Conservation (phyloP, 2,888 invertebrate species). For the Drosophila birchii region DNA sequence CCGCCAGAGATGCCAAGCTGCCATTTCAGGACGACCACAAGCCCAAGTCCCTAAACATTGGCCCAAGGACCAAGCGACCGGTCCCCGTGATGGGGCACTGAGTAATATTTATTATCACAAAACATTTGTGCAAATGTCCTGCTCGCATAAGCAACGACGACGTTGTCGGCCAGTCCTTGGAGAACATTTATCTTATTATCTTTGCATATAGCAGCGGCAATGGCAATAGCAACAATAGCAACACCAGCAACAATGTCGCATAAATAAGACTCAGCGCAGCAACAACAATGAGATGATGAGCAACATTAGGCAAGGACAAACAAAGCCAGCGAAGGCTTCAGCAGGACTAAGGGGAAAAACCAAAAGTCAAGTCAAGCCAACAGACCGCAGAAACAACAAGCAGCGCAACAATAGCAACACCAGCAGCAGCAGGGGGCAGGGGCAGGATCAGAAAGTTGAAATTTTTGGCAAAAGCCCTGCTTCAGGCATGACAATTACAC, state of each 20-base stretch:
- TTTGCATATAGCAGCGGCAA: conserved; percentile 68
- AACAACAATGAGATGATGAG: conserved; percentile 72
- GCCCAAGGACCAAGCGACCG: conserved; percentile 25
- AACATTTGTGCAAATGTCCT: conserved; percentile 79
- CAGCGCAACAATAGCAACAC: conserved; percentile 15
- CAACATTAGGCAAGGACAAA: conserved; percentile 77
- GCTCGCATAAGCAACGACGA: conserved; percentile 77
- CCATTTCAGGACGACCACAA: conserved; percentile 24
- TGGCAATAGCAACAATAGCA: conserved; percentile 30
- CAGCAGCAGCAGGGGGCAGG: not conserved
- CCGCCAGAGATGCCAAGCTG: conserved; percentile 10
- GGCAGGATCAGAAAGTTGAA: conserved; percentile 45
- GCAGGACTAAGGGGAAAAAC: conserved; percentile 69
- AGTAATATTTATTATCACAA: conserved; percentile 80
- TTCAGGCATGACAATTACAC: conserved; percentile 63
- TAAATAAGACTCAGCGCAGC: conserved; percentile 74
- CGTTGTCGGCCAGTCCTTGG: conserved; percentile 78
- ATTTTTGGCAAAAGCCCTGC: conserved; percentile 69
- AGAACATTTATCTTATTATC: conserved; percentile 82
- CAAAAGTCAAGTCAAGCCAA: conserved; percentile 79
- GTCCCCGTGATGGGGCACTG: conserved; percentile 64
- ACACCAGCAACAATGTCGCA: conserved; percentile 55
- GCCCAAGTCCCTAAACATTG: conserved; percentile 49
- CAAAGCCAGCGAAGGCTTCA: conserved; percentile 69
- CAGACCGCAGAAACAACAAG: conserved; percentile 67